Evolutionary conservation across 2,113 vertebrate species (phyloP).

Genomic region (Cheirogaleus medius): DNA sequence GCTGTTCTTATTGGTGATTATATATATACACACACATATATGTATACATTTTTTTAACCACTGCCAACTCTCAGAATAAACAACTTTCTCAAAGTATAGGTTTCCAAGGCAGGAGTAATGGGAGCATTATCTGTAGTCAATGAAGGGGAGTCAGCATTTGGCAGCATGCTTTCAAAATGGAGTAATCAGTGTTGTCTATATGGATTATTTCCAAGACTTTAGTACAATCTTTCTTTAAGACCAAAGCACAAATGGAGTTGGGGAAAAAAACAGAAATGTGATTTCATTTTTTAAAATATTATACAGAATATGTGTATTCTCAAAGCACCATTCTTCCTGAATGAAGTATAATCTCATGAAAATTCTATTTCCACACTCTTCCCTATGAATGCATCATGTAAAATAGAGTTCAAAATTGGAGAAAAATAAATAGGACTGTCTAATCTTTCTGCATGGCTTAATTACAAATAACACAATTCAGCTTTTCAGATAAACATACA

Average conservation of each 20-base stretch:
- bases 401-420: constrained; percentile 45
- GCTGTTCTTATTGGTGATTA: not conserved
- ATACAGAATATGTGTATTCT: constrained; percentile 13
- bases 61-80: constrained; percentile 37
- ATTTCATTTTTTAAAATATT: constrained; percentile 12
- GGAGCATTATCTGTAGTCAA: constrained; percentile 18
- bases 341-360: constrained; percentile 6
- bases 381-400: not conserved
- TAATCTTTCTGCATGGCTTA: constrained; percentile 51
- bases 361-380: constrained; percentile 50
- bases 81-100: not conserved
- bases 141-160: constrained; percentile 48
- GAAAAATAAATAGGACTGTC: constrained; percentile 14
- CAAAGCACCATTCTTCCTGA: constrained; percentile 49
- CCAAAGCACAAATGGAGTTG: constrained; percentile 56
- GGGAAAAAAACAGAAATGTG: constrained; percentile 41
- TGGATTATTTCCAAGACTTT: constrained; percentile 48
- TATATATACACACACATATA: not conserved
- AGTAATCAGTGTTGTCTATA: constrained; percentile 28
- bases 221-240: constrained; percentile 41
- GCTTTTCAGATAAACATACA: constrained; percentile 33
- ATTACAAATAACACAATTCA: constrained; percentile 10
- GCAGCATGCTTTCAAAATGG: constrained; percentile 31
- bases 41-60: not conserved
- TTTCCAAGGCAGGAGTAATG: not conserved